Conservation (phyloP, 2,113 vertebrate genomes). For the Laticauda laticaudata region DNA sequence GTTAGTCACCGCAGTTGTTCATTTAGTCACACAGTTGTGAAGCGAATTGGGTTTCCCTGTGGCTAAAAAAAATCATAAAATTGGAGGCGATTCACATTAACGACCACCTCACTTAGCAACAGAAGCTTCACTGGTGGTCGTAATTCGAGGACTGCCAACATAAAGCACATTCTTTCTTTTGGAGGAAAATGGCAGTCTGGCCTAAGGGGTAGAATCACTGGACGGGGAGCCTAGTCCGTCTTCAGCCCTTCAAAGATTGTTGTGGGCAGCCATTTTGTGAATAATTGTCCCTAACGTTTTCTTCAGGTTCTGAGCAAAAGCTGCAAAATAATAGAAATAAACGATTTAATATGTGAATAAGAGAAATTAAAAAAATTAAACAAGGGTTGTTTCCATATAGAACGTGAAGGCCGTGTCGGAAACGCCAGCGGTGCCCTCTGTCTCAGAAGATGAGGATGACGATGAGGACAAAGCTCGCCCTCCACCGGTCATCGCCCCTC, state of each 20-base stretch:
- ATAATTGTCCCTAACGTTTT: neutral
- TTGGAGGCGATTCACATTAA: too few species aligned
- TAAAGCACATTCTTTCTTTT: neutral
- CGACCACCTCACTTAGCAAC: neutral
- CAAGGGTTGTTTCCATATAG: conserved; percentile 56
- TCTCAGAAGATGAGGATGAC: conserved; percentile 90
- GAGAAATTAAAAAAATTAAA: neutral
- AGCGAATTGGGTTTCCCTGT: neutral
- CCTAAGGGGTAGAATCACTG: neutral
- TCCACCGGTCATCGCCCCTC: conserved; percentile 88
- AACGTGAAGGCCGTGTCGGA: conserved; percentile 88
- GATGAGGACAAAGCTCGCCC: conserved; percentile 84
- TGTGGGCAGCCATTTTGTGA: neutral
- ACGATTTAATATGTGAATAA: too few species aligned
- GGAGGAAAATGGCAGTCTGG: neutral
- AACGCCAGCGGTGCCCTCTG: conserved; percentile 83
- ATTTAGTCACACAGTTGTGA: neutral
- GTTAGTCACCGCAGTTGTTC: too few species aligned
- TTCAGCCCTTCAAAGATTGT: neutral
- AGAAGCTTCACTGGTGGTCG: neutral
- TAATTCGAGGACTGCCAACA: neutral
- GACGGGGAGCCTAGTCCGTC: neutral
- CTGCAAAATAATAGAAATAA: too few species aligned
- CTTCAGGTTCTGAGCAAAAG: neutral
- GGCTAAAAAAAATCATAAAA: too few species aligned